Evolutionary conservation across 2,888 invertebrate species (phyloP).

Genomic region (Zaprionus bogoriensis): DNA sequence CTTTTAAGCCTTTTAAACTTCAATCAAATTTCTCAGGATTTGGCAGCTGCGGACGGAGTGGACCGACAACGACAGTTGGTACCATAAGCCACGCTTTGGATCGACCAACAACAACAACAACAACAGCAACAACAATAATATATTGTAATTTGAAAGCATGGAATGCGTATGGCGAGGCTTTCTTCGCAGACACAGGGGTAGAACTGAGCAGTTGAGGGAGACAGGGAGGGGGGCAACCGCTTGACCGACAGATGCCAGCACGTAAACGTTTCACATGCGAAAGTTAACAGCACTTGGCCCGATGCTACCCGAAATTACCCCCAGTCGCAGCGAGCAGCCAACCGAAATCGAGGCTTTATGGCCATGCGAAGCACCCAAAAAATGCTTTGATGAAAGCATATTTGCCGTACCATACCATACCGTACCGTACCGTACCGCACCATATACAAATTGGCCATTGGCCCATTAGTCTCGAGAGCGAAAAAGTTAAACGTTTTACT

Average conservation of each 20-base stretch:
- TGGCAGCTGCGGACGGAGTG: constrained; percentile 26
- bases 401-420: constrained; percentile 47
- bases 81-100: constrained; percentile 55
- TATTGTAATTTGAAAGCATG: constrained; percentile 69
- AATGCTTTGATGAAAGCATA: constrained; percentile 73
- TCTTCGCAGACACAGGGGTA: constrained; percentile 23
- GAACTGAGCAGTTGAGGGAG: not conserved
- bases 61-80: constrained; percentile 16
- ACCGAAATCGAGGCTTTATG: constrained; percentile 49
- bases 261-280: constrained; percentile 74
- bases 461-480: constrained; percentile 71
- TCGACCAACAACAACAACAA: constrained; percentile 28
- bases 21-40: constrained; percentile 74
- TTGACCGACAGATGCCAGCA: constrained; percentile 63
- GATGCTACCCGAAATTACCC: constrained; percentile 30
- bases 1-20: constrained; percentile 73
- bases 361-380: constrained; percentile 69
- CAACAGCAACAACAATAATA: constrained; percentile 56
- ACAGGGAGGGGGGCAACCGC: constrained; percentile 15
- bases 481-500: constrained; percentile 73
- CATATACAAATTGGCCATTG: constrained; percentile 73
- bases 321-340: not conserved
- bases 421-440: constrained; percentile 29
- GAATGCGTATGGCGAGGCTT: constrained; percentile 66
- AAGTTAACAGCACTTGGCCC: constrained; percentile 48